Conservation (phyloP, 2,888 invertebrate species). For the Cantharis rustica region DNA sequence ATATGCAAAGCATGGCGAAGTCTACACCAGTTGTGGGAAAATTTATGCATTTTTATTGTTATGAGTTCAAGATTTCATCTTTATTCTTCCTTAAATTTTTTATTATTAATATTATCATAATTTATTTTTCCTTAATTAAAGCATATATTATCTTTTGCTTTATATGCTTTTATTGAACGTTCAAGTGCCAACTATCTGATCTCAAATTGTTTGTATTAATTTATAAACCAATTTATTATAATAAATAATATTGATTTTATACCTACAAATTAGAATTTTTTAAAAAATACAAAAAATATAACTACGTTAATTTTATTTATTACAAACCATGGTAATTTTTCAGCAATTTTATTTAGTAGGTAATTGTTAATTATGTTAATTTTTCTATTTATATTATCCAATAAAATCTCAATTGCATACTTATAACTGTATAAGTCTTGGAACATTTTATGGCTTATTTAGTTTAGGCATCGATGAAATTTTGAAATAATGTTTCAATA, state of each 20-base stretch:
- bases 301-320: not conserved
- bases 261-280: not conserved
- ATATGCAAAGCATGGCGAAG: not conserved
- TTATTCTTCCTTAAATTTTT: not conserved
- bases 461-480: not conserved
- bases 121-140: not conserved
- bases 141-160: not conserved
- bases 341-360: not conserved
- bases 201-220: not conserved
- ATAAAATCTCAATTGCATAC: not conserved
- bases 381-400: not conserved
- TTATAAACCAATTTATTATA: not conserved
- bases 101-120: not conserved
- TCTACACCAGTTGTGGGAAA: not conserved
- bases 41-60: not conserved
- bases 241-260: not conserved
- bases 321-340: not conserved
- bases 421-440: not conserved
- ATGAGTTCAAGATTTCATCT: not conserved
- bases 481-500: not conserved
- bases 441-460: not conserved
- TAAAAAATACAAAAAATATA: not conserved
- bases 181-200: not conserved
- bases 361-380: not conserved
- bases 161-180: not conserved